A percentile compares a stretch with the other conserved stretches of the same genome.
Evolutionary conservation across 1,140 invertebrate species (phyloP).

Genomic region (Proales similis): DNA sequence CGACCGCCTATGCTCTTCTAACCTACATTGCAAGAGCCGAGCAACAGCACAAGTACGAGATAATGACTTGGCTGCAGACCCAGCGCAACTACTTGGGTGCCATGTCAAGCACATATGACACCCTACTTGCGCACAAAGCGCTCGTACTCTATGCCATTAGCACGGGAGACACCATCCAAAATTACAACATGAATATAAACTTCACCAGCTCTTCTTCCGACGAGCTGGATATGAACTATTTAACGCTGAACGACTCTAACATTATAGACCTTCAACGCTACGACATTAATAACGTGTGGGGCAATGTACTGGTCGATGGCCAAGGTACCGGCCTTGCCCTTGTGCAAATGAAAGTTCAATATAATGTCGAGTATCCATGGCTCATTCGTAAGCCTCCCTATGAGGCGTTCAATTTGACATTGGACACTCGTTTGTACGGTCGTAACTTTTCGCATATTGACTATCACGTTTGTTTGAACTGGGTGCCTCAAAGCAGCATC

Average conservation of each 20-base stretch:
- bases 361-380: constrained; percentile 39
- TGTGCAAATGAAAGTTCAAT: constrained; percentile 39
- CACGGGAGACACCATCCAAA: constrained; percentile 5
- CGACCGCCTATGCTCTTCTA: constrained; percentile 82
- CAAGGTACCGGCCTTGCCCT: constrained; percentile 77
- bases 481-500: constrained; percentile 39
- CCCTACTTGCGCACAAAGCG: constrained; percentile 56
- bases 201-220: constrained; percentile 29
- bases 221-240: neutral
- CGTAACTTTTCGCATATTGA: constrained; percentile 83
- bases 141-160: constrained; percentile 16
- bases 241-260: constrained; percentile 7
- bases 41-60: constrained; percentile 60
- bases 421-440: constrained; percentile 68
- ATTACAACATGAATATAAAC: constrained; percentile 28
- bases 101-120: constrained; percentile 86
- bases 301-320: constrained; percentile 78
- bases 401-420: constrained; percentile 65
- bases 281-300: constrained; percentile 65
- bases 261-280: constrained; percentile 2
- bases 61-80: constrained; percentile 84
- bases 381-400: constrained; percentile 24
- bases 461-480: constrained; percentile 40
- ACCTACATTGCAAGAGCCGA: constrained; percentile 60
- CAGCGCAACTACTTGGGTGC: constrained; percentile 83